A percentile compares a stretch with the other conserved stretches of the same genome.
Evolutionary conservation across 2,888 invertebrate genomes (phyloP).

Genomic region (Drosophila cyrtoloma): DNA sequence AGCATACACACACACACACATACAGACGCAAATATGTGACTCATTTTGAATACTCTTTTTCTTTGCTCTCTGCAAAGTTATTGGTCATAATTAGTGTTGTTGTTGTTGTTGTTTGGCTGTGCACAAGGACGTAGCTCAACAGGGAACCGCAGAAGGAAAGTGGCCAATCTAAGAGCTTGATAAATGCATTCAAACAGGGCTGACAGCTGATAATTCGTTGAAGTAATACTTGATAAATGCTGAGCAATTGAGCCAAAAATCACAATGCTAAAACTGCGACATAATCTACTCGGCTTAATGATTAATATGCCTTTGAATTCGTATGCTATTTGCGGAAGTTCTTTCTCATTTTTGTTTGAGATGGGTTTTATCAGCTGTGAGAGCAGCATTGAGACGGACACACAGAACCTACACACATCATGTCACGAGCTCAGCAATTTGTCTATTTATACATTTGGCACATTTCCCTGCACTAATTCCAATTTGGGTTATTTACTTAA

Average conservation of each 20-base stretch:
- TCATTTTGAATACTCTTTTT: slow-evolving; percentile 61
- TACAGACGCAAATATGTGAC: slow-evolving; percentile 49
- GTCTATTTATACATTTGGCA: slow-evolving; percentile 75
- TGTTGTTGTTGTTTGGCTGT: slow-evolving; percentile 18
- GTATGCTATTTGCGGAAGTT: background rate
- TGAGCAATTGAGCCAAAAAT: background rate
- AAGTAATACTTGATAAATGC: slow-evolving; percentile 8
- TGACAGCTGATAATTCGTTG: background rate
- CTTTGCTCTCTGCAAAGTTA: slow-evolving; percentile 39
- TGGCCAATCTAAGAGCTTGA: slow-evolving; percentile 11
- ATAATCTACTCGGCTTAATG: slow-evolving; percentile 12
- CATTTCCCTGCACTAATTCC: slow-evolving; percentile 70
- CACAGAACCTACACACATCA: slow-evolving; percentile 10
- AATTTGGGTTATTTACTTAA: slow-evolving; percentile 73
- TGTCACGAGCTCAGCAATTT: slow-evolving; percentile 56
- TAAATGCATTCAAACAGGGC: background rate
- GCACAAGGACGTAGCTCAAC: slow-evolving; percentile 36
- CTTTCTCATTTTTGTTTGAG: slow-evolving; percentile 3
- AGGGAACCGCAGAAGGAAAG: slow-evolving; percentile 13
- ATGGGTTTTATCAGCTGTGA: slow-evolving; percentile 13
- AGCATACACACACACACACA: slow-evolving; percentile 21
- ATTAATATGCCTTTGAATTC: background rate
- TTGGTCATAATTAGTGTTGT: slow-evolving; percentile 62
- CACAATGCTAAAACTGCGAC: slow-evolving; percentile 6
- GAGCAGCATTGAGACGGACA: slow-evolving; percentile 19